Evolutionary conservation across 2,797 vertebrate species (phyloP).

Genomic region (Channa striata): DNA sequence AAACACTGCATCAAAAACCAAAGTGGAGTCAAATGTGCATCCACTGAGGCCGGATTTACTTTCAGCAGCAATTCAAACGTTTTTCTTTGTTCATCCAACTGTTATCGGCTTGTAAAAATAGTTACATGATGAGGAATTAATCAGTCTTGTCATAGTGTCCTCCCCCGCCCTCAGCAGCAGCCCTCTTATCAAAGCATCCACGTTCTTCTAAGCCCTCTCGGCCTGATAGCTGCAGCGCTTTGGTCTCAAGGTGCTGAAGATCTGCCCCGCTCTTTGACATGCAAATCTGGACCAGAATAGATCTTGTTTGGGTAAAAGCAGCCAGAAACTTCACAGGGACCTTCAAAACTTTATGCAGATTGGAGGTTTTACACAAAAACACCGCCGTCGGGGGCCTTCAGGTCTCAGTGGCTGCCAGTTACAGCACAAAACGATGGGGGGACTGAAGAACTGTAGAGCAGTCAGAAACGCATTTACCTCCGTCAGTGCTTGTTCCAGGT

Average conservation of each 20-base stretch:
- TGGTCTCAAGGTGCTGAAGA: conserved; percentile 70
- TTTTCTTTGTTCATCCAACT: conserved; percentile 43
- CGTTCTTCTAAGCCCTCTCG: conserved; percentile 60
- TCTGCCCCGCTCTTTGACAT: conserved; percentile 68
- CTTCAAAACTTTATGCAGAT: conserved; percentile 36
- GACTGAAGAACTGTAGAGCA: conserved; percentile 15
- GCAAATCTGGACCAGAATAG: conserved; percentile 69
- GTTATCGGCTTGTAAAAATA: conserved; percentile 49
- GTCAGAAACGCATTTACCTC: not conserved
- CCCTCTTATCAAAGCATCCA: conserved; percentile 70
- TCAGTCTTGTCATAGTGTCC: conserved; percentile 29
- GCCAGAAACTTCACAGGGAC: conserved; percentile 47
- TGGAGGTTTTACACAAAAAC: conserved; percentile 47
- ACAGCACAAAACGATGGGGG: not conserved
- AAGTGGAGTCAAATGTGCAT: not conserved
- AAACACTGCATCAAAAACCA: not conserved
- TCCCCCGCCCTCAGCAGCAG: conserved; percentile 53
- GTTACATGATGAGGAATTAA: conserved; percentile 48
- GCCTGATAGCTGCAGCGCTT: conserved; percentile 69
- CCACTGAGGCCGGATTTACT: conserved; percentile 21
- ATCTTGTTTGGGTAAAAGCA: conserved; percentile 64
- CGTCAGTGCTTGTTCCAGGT: not conserved
- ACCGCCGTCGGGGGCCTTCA: conserved; percentile 19
- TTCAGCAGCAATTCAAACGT: conserved; percentile 25
- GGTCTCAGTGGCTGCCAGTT: conserved; percentile 20